Evolutionary conservation across 2,888 invertebrate genomes (phyloP).

Genomic region (Chromoteleia sp.): DNA sequence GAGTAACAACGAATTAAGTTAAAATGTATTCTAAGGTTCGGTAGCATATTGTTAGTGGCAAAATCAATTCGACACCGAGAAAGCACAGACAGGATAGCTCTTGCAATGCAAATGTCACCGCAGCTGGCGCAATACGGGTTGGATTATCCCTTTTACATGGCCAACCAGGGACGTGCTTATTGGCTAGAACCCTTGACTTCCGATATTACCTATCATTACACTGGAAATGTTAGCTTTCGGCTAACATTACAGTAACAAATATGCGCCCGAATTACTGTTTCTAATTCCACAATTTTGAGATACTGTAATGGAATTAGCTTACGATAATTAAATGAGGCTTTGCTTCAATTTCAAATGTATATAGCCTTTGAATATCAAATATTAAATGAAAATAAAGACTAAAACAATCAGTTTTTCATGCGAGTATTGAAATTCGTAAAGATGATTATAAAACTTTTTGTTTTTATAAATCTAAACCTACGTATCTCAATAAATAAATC

Average conservation of each 20-base stretch:
- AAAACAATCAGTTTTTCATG: too few relatives aligned
- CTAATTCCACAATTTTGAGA: constrained; percentile 48
- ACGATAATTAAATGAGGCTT: constrained; percentile 32
- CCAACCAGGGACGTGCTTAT: constrained; percentile 68
- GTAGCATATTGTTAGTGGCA: constrained; percentile 47
- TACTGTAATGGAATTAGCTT: constrained; percentile 55
- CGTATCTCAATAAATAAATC: too few relatives aligned
- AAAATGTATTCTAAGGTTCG: constrained; percentile 56
- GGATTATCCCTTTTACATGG: constrained; percentile 71
- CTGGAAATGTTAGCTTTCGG: constrained; percentile 64
- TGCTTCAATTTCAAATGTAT: constrained; percentile 19
- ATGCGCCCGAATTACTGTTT: constrained; percentile 34
- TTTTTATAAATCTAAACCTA: too few relatives aligned
- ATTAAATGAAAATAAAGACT: background rate
- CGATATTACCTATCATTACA: constrained; percentile 68
- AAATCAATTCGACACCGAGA: constrained; percentile 68
- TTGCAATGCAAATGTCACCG: constrained; percentile 72
- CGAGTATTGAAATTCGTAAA: too few relatives aligned
- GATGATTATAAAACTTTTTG: too few relatives aligned
- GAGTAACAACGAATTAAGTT: constrained; percentile 56
- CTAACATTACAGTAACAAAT: constrained; percentile 38
- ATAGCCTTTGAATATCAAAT: too few relatives aligned
- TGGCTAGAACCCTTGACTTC: constrained; percentile 65
- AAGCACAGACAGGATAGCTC: constrained; percentile 60
- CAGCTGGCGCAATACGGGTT: constrained; percentile 70